These are phyloP conservation scores for Onychomys leucogaster DNA, from an alignment of 2,797 vertebrate genomes.

Conservation along the genomic window DNA sequence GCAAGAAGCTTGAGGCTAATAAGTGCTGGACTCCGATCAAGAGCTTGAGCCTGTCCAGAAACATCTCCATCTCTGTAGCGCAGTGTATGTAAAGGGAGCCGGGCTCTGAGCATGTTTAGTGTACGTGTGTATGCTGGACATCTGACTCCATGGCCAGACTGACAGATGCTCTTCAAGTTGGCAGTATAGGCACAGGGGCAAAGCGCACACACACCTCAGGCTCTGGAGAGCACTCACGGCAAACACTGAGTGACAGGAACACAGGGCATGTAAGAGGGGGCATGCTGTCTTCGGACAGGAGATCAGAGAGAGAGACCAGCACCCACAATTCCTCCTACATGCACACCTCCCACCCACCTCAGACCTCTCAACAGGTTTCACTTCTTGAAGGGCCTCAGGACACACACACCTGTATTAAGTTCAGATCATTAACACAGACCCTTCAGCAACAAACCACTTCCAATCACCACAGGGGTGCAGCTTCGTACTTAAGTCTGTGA, in stretches of 20 bases:
- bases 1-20: background rate
- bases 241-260: background rate
- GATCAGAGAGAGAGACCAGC: background rate
- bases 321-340: background rate
- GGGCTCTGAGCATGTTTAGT: background rate
- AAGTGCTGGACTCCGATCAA: background rate
- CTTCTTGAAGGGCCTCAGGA: background rate
- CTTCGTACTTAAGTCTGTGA: background rate
- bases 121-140: background rate
- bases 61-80: background rate
- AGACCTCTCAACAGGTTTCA: background rate
- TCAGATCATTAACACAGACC: background rate
- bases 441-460: background rate
- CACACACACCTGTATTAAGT: background rate
- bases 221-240: background rate
- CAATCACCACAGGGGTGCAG: background rate
- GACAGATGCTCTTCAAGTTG: background rate
- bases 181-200: too few species aligned
- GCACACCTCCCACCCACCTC: too few species aligned
- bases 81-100: background rate
- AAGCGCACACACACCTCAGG: background rate
- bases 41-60: background rate
- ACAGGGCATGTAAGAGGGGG: background rate
- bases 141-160: background rate
- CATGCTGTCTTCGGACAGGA: background rate